Conservation (phyloP, 2,888 invertebrate species). For the Altica lythri region DNA sequence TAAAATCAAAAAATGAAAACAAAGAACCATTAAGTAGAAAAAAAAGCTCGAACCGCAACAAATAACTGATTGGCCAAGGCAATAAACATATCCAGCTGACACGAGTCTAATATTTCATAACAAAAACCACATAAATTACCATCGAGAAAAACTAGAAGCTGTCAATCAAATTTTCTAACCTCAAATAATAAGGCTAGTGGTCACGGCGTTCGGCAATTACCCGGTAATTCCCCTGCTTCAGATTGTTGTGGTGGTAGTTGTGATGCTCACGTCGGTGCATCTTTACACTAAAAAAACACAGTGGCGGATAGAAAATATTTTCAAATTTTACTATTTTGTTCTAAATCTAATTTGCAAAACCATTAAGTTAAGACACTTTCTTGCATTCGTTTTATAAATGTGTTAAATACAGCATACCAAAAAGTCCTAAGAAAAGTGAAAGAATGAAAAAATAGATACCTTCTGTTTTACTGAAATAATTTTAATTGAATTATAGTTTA, state of each 20-base stretch:
- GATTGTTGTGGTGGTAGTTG: slow-evolving; percentile 24
- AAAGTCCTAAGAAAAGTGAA: too few relatives aligned
- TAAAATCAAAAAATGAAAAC: slow-evolving; percentile 33
- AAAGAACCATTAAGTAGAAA: slow-evolving; percentile 36
- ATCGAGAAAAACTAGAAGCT: slow-evolving; percentile 50
- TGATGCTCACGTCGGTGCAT: neutral
- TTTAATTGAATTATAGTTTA: too few relatives aligned
- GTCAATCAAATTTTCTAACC: slow-evolving; percentile 52
- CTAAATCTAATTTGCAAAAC: too few relatives aligned
- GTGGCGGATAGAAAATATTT: neutral
- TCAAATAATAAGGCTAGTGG: slow-evolving; percentile 41
- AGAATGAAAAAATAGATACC: too few relatives aligned
- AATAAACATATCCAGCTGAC: slow-evolving; percentile 41
- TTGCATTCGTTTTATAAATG: too few relatives aligned
- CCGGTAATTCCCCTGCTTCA: slow-evolving; percentile 37
- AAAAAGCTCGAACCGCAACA: slow-evolving; percentile 35
- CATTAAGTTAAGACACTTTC: too few relatives aligned
- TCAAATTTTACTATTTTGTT: too few relatives aligned
- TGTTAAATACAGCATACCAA: too few relatives aligned
- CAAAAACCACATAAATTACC: slow-evolving; percentile 50
- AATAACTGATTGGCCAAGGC: slow-evolving; percentile 36
- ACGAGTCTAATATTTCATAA: slow-evolving; percentile 42
- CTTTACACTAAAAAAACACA: slow-evolving; percentile 8
- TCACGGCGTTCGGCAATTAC: slow-evolving; percentile 38
- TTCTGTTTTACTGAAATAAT: too few relatives aligned